Evolutionary conservation across 2,888 invertebrate genomes (phyloP), one percentile per base, ranked within the genome.

Genomic region (Tenthredo mesomela): DNA sequence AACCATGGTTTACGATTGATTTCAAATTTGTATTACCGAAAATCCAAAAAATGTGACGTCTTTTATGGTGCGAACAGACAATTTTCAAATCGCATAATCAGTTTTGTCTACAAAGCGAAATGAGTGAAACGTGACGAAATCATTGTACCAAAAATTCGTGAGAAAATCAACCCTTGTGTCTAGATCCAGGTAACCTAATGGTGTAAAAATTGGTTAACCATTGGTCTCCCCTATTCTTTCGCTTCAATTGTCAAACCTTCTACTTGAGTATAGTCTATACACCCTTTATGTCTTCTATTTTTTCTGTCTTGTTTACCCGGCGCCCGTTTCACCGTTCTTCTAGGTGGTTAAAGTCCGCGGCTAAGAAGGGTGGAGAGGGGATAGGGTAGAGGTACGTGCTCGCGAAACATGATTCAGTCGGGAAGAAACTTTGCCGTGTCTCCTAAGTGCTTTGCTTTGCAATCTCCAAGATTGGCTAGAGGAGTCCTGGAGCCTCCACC

Each of bases 381-480:
- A 9, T 40, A 43, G 40, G 73, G 40, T 40, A 21, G 40, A 33
- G 33, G 61, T 70, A 82, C 82, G 82, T 82, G 82, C 82, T 82
- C 43, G 82, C 67, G 82, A 82, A 82, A 82, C 70, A 82, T 82
- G 82, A 82, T 67, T 82, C 82, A 70, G 82, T 82, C 67, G 67
- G 82, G 67, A 70, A 82, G 82, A 82, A 82, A 82, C 82, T 82
- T 80, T 80, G 58, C 82, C 82, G 82, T 43, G 65, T 65, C 67
- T 61, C 61, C 80, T 82, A 82, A 82, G 82, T 82, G 82, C 82
- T 82, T 80, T 82, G 82, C 82, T 70, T 82, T 70, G 82, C 82
- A 82, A 82, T 82, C 82, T 82, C 47, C 43, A 67, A 82, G 82
- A 82, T 82, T 82, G 82, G 82, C 80, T 80, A 61, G 80, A 50